A percentile compares a stretch with the other conserved stretches of the same genome.
phyloP scores from a whole-genome alignment of 64 coral and sea anemone genomes.

The Actinia equina region DNA sequence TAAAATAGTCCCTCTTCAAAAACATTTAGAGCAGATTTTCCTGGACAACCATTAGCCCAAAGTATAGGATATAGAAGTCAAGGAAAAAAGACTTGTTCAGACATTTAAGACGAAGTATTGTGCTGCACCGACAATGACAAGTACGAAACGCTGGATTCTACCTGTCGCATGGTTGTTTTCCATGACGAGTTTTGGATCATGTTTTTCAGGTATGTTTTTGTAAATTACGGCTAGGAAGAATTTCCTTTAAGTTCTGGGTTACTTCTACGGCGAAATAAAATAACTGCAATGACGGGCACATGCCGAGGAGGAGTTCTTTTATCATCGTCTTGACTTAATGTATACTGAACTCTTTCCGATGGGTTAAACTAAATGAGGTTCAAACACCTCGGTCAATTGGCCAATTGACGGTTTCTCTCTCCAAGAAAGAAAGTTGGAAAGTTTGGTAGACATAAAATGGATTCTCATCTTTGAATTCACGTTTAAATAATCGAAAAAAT shows the following conservation, averaged over 20 bases:
- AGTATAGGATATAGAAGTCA: not conserved
- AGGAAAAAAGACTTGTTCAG: not conserved
- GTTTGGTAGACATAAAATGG: not conserved
- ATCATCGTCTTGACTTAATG: not conserved
- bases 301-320: not conserved
- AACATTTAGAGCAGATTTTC: not conserved
- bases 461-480: not conserved
- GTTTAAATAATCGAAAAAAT: not conserved
- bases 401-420: not conserved
- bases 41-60: not conserved
- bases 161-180: not conserved
- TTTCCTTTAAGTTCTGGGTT: not conserved
- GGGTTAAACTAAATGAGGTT: not conserved
- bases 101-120: not conserved
- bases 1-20: not conserved
- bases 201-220: slow-evolving; percentile 1
- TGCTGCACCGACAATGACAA: not conserved
- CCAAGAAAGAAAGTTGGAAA: not conserved
- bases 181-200: not conserved
- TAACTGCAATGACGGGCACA: not conserved
- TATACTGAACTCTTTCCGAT: not conserved
- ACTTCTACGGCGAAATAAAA: not conserved
- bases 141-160: not conserved
- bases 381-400: not conserved
- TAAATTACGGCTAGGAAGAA: not conserved